Conservation (phyloP, 2,888 invertebrate genomes). For the Ormyrus thymus region DNA sequence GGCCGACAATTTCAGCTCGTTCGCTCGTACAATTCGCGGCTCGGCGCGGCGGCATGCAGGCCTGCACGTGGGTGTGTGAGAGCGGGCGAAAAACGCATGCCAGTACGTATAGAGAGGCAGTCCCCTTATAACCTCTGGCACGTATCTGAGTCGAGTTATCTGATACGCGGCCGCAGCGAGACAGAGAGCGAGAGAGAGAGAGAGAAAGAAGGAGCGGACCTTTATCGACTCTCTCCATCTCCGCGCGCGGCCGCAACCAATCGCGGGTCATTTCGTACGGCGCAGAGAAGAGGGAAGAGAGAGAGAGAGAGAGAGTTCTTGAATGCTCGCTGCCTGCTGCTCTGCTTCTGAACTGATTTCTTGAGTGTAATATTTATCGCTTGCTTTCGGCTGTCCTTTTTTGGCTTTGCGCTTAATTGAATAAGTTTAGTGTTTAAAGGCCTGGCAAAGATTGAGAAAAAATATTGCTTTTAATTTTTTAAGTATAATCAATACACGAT, state of each 20-base stretch:
- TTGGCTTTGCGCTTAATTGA: too few relatives aligned
- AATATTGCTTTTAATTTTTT: too few relatives aligned
- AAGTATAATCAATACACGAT: too few relatives aligned
- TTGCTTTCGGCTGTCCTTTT: constrained; percentile 10
- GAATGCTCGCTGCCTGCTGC: not conserved
- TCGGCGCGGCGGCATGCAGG: not conserved
- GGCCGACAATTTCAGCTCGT: constrained; percentile 11
- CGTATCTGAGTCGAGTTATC: constrained; percentile 63
- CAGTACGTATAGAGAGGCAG: constrained; percentile 17
- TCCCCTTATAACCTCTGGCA: constrained; percentile 60
- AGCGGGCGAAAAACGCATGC: not conserved
- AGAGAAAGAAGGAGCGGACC: constrained; percentile 43
- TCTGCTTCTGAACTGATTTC: not conserved
- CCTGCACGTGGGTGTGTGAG: not conserved
- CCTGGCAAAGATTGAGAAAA: too few relatives aligned
- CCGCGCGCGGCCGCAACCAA: constrained; percentile 59
- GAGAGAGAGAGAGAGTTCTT: constrained; percentile 3
- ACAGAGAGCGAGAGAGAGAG: constrained; percentile 23
- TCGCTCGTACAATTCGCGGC: not conserved
- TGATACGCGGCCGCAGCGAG: constrained; percentile 62
- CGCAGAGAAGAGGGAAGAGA: constrained; percentile 5
- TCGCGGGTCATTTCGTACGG: constrained; percentile 60
- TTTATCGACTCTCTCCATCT: constrained; percentile 67
- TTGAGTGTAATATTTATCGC: constrained; percentile 17
- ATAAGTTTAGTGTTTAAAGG: too few relatives aligned